phyloP scores from a whole-genome alignment of 2,888 invertebrate genomes.

The Imbricaverruca yamaguchii region DNA sequence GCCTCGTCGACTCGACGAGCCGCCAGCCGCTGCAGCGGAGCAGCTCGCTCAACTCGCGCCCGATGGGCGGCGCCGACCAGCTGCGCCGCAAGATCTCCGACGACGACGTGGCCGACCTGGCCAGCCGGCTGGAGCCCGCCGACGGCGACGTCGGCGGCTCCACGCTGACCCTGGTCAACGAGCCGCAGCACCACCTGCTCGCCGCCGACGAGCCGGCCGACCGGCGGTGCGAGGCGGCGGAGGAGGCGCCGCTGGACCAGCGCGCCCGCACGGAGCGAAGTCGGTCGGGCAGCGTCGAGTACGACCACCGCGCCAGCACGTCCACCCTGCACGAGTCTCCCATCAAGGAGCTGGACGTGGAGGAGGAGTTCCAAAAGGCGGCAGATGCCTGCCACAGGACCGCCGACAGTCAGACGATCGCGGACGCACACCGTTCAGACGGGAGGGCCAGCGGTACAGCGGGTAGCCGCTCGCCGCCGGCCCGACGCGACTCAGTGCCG shows the following conservation, averaged over 20 bases:
- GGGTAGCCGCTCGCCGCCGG: too few relatives aligned
- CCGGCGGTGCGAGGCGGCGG: too few relatives aligned
- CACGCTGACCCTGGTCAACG: conserved; percentile 7
- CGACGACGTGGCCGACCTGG: neutral
- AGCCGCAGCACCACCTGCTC: neutral
- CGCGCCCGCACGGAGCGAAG: neutral
- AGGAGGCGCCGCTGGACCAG: neutral
- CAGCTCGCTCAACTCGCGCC: conserved; percentile 20
- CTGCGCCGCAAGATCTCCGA: conserved; percentile 3
- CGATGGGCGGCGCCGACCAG: neutral
- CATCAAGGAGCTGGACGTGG: conserved; percentile 3
- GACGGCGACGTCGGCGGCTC: neutral
- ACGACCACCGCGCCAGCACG: conserved; percentile 7
- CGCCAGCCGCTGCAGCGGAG: conserved; percentile 12
- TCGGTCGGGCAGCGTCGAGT: neutral
- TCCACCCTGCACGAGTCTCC: conserved; percentile 7
- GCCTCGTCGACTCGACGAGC: neutral
- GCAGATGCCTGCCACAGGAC: neutral
- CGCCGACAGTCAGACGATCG: neutral
- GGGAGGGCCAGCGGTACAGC: too few relatives aligned
- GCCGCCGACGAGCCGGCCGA: neutral
- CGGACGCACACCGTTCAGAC: too few relatives aligned
- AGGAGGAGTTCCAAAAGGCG: neutral
- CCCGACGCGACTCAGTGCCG: too few relatives aligned
- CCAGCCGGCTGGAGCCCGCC: neutral